Conservation (phyloP, 2,797 vertebrate species). For the Gadopsis bispinosus region DNA sequence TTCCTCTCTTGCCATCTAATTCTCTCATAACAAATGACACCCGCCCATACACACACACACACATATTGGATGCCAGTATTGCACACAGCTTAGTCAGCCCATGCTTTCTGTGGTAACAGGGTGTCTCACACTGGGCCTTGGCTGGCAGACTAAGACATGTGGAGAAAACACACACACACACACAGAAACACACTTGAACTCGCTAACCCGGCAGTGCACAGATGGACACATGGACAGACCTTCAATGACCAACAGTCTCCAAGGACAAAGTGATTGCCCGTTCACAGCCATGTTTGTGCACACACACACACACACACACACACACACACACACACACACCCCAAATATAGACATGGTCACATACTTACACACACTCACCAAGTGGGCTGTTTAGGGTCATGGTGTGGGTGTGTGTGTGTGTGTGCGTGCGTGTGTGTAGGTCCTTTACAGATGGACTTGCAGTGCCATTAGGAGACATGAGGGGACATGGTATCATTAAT, state of each 20-base stretch:
- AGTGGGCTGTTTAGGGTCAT: slow-evolving; percentile 36
- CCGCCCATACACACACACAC: slow-evolving; percentile 15
- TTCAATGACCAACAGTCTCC: slow-evolving; percentile 58
- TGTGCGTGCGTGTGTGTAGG: slow-evolving; percentile 18
- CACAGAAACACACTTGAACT: slow-evolving; percentile 32
- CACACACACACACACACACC: slow-evolving; percentile 6
- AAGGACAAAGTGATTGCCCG: slow-evolving; percentile 49
- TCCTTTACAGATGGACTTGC: slow-evolving; percentile 64
- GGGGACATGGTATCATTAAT: slow-evolving; percentile 72
- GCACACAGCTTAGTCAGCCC: slow-evolving; percentile 74
- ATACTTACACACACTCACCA: neutral
- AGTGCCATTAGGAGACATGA: slow-evolving; percentile 64
- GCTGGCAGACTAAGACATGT: slow-evolving; percentile 45
- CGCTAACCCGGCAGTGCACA: slow-evolving; percentile 49
- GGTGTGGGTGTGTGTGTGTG: too few species aligned
- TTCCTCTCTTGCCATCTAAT: slow-evolving; percentile 4
- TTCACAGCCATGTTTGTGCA: slow-evolving; percentile 25
- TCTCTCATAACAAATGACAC: slow-evolving; percentile 21
- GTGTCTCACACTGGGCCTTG: slow-evolving; percentile 60
- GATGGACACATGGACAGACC: slow-evolving; percentile 61
- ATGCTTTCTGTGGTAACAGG: slow-evolving; percentile 67
- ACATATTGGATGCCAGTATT: neutral
- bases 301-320: neutral
- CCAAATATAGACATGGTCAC: neutral
- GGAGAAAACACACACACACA: slow-evolving; percentile 38